These are phyloP conservation scores for Serranus cabrilla DNA, from an alignment of 2,797 vertebrate genomes.

Conservation along the genomic window DNA sequence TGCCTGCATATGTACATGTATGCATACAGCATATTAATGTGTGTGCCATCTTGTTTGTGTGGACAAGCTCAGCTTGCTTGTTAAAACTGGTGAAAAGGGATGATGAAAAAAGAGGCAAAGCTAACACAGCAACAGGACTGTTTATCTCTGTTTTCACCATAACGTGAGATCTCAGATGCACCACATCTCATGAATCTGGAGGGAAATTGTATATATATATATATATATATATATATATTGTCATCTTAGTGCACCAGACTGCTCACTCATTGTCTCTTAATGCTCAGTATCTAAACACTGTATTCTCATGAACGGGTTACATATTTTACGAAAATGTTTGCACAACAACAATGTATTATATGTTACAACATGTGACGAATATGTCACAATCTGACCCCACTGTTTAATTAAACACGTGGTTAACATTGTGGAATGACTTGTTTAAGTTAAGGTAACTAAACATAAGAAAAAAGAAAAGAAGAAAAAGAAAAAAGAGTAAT, in stretches of 20 bases:
- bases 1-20: conserved; percentile 26
- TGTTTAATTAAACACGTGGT: no score
- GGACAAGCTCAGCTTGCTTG: conserved; percentile 1
- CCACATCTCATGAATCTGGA: not conserved
- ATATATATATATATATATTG: not conserved
- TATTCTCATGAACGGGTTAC: no score
- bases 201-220: not conserved
- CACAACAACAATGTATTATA: no score
- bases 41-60: conserved; percentile 13
- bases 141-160: not conserved
- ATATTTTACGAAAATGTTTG: no score
- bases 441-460: no score
- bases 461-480: no score
- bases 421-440: no score
- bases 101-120: not conserved
- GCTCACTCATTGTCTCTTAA: not conserved
- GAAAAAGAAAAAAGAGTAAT: no score
- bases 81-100: not conserved
- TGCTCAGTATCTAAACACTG: not conserved
- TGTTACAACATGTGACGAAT: no score
- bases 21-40: conserved; percentile 27
- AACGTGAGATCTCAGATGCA: not conserved
- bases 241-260: not conserved
- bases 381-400: no score
- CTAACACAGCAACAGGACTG: not conserved